phyloP scores from a whole-genome alignment of 1,140 invertebrate genomes.

The Lamellibrachia luymesi region DNA sequence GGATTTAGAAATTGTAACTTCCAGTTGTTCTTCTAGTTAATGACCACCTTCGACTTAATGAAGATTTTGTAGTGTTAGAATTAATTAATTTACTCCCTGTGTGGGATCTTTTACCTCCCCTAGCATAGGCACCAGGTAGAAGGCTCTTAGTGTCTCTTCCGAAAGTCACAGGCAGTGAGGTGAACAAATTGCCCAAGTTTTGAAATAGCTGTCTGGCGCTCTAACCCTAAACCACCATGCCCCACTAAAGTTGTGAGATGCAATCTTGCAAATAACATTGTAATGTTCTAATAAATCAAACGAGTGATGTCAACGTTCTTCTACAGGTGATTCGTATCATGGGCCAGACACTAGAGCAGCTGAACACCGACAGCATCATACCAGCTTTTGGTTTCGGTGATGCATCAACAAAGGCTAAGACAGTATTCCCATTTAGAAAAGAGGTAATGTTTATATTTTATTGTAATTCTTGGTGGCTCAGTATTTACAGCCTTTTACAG shows the following conservation, averaged over 20 bases:
- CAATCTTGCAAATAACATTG: not conserved
- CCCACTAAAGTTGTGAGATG: too few species aligned
- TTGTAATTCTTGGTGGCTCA: not conserved
- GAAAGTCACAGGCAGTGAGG: too few species aligned
- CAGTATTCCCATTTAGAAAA: conserved; percentile 55
- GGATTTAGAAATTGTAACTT: not conserved
- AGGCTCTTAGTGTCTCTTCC: too few species aligned
- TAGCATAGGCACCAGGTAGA: too few species aligned
- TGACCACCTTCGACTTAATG: too few species aligned
- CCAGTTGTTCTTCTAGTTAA: too few species aligned
- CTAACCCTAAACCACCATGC: too few species aligned
- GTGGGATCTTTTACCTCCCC: too few species aligned
- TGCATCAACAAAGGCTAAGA: conserved; percentile 51
- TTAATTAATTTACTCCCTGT: too few species aligned
- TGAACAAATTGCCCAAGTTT: too few species aligned
- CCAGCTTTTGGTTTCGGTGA: conserved; percentile 62
- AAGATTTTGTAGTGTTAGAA: too few species aligned
- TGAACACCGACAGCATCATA: conserved; percentile 56
- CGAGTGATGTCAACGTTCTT: not conserved
- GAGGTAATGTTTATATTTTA: conserved; percentile 30
- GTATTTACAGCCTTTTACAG: not conserved
- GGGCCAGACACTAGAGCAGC: conserved; percentile 58
- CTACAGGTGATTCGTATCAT: conserved; percentile 59
- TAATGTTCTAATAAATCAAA: not conserved
- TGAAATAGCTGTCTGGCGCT: too few species aligned